Evolutionary conservation across 2,113 vertebrate species (phyloP), one percentile per base, ranked within the genome.

Genomic region (Malurus melanocephalus): DNA sequence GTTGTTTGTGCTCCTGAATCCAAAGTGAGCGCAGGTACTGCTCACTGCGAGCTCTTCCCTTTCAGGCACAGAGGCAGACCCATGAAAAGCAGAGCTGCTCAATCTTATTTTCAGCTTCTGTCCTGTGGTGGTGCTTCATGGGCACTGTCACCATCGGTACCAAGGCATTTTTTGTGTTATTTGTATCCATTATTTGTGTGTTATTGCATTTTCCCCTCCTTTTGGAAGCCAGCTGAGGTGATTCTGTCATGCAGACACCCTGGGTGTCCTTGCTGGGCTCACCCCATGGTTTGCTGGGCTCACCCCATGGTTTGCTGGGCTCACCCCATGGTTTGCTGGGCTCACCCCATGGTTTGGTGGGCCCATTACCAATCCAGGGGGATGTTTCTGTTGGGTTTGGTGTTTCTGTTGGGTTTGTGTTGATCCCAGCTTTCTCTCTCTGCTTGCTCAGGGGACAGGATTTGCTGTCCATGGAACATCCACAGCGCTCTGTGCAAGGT

Each of bases 191-290:
- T 38, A 38, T 38, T 6, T 16, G 24, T 35, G 8, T 51, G 60
- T 43, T 82, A 23, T 5, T 69, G 18, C 18, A 1, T 35, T 80
- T 18, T 53, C 6, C 81, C 23, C 48, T 76, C 56, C n/a, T 21
- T 18, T 40, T 59, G 67, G 1, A 57, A 59, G 56, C 13, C 64
- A 77, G 22, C 24, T 42, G 68, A n/a, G 49, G 11, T 0, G 16
- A 24, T 40, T 64, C 55, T 38, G 18, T 52, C 11, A 2, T 9
- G 11, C 0, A 22, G 53, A 27, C 24, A 3, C 2, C 1, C 0
- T 26, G 22, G 35, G 19, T 35, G 40, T 46, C 61, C 49, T 53
- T 53, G 11, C 38, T 45, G 12, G 72, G 11, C n/a, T 28, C 18
- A 15, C 40, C 32, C 43, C 38, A 3, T 0, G 1, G 49, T 24